These are phyloP conservation scores for Menidia menidia DNA, from an alignment of 2,797 vertebrate genomes.

Conservation along the genomic window DNA sequence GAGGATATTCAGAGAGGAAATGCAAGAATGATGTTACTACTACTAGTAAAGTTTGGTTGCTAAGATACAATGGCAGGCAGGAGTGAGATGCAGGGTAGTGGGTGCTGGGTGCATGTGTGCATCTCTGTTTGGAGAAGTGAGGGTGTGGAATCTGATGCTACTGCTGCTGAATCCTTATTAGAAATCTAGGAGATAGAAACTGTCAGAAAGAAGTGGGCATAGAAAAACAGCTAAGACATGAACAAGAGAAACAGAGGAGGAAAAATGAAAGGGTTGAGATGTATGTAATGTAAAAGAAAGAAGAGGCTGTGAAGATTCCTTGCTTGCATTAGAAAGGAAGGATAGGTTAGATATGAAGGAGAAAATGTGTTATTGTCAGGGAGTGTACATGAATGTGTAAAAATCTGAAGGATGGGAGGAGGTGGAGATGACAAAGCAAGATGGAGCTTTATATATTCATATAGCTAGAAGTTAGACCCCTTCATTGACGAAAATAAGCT, in stretches of 20 bases:
- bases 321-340: constrained; percentile 18
- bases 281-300: neutral
- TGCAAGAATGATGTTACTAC: constrained; percentile 49
- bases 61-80: constrained; percentile 66
- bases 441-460: neutral
- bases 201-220: constrained; percentile 3
- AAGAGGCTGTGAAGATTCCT: constrained; percentile 13
- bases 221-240: neutral
- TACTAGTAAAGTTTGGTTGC: constrained; percentile 69
- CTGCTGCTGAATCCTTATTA: constrained; percentile 59
- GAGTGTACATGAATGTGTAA: constrained; percentile 24
- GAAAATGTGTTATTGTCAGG: neutral
- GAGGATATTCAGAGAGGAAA: constrained; percentile 14
- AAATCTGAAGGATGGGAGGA: constrained; percentile 45
- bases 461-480: too few species aligned
- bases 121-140: constrained; percentile 17
- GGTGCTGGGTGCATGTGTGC: constrained; percentile 18
- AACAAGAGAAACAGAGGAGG: constrained; percentile 1
- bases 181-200: constrained; percentile 39
- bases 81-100: constrained; percentile 35
- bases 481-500: too few species aligned
- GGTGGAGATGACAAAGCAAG: constrained; percentile 43
- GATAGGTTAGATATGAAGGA: constrained; percentile 31
- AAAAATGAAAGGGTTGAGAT: neutral
- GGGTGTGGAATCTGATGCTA: constrained; percentile 39